Base-by-base conservation (phyloP, 2,113 vertebrate genomes). In the Geothlypis trichas region DNA sequence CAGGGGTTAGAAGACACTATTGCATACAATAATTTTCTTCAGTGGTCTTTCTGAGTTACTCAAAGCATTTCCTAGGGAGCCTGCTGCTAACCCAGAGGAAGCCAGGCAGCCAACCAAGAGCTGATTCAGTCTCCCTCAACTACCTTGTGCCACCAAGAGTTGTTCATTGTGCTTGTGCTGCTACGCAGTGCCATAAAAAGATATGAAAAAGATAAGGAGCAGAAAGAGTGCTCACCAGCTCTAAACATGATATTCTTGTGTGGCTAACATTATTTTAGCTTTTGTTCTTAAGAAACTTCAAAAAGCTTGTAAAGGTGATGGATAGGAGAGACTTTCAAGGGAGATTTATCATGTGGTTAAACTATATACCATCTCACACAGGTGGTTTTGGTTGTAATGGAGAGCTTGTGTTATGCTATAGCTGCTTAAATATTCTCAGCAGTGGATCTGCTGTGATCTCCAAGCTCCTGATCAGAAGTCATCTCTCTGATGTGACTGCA, bases 11-110 rank as follows among this genome's bases (percentile, higher is more conserved):
- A 92, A 93, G 41, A 63, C 30, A 47, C 6, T 90, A 12, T 33
- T 58, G 28, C 26, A 31, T 21, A 31, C 55, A 31, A 65, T 84
- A 2, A 44, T 73, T 82, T 72, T 89, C 41, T 65, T 94, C 76
- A 35, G 73, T 23, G 62, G 51, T 82, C 33, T 93, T 96, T 77
- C 66, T 71, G 37, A 84, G 67, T 47, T 79, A 54, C 89, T 62
- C n/a, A 75, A 92, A 49, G 44, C n/a, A 3, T 87, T 97, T 95
- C 90, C 52, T 94, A 95, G 96, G 81, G 31, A 96, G 41, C 44
- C 71, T 71, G 62, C 30, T 86, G n/a, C 46, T 84, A 84, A 68
- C 10, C 88, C 58, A 33, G 54, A 65, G 54, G 27, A 52, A 93
- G 35, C 24, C 63, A 87, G 42, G 51, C 94, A 87, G 39, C 39